Conservation (phyloP, 2,888 invertebrate species). For the Lydus trimaculatus region DNA sequence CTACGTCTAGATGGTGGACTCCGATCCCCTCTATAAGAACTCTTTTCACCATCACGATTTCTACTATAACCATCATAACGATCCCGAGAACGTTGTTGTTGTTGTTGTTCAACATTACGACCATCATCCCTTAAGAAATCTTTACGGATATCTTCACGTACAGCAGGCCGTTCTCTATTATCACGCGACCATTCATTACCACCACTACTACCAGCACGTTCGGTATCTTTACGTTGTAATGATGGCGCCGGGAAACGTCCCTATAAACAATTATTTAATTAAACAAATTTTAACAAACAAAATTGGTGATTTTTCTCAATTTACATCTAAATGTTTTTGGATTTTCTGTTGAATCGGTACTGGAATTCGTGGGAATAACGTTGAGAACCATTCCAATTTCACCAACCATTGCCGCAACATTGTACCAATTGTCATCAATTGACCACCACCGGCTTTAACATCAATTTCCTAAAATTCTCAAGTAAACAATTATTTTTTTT, state of each 20-base stretch:
- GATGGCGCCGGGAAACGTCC: constrained; percentile 55
- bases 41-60: constrained; percentile 20
- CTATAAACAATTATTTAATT: constrained; percentile 42
- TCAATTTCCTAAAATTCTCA: constrained; percentile 79
- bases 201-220: constrained; percentile 25
- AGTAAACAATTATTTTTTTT: constrained; percentile 8
- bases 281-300: background rate
- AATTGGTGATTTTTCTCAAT: constrained; percentile 3
- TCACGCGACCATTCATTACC: constrained; percentile 45
- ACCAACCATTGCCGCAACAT: constrained; percentile 91
- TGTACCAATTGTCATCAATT: constrained; percentile 90
- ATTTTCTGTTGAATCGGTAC: constrained; percentile 96
- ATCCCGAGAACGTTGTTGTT: constrained; percentile 24
- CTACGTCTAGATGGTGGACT: constrained; percentile 11
- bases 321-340: constrained; percentile 73
- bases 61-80: constrained; percentile 17
- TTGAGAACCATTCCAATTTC: constrained; percentile 98
- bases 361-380: constrained; percentile 97
- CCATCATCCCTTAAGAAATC: constrained; percentile 54
- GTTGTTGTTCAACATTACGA: constrained; percentile 35
- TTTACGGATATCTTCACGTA: constrained; percentile 49
- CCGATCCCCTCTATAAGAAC: constrained; percentile 13
- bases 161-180: constrained; percentile 29
- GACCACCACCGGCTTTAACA: constrained; percentile 97
- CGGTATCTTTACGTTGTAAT: constrained; percentile 37